Evolutionary conservation across 2,797 vertebrate genomes (phyloP).

Genomic region (Mastacembelus armatus): DNA sequence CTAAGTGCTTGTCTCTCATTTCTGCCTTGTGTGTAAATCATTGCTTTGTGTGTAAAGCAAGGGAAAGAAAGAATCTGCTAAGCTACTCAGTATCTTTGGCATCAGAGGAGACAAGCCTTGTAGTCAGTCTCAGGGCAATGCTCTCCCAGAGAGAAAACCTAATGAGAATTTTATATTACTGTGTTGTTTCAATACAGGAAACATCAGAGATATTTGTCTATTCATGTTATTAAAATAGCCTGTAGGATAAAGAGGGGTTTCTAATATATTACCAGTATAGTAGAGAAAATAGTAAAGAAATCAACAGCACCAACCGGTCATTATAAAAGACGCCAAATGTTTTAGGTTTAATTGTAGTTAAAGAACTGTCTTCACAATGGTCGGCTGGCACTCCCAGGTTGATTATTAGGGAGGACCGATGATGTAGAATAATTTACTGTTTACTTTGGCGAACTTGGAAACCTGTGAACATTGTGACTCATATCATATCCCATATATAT

Average conservation of each 20-base stretch:
- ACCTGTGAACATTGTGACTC: background rate
- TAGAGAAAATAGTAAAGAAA: too few relatives aligned
- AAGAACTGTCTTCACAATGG: background rate
- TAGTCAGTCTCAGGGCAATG: too few relatives aligned
- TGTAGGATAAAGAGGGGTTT: too few relatives aligned
- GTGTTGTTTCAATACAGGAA: slow-evolving; percentile 8
- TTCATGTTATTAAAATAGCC: background rate
- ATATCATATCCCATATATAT: background rate
- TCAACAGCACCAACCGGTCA: too few relatives aligned
- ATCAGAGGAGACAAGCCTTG: slow-evolving; percentile 14
- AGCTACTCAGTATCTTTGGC: slow-evolving; percentile 22
- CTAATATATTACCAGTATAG: too few relatives aligned
- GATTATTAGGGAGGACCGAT: background rate
- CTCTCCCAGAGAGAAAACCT: slow-evolving; percentile 13
- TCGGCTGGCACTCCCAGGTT: slow-evolving; percentile 9
- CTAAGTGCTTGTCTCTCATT: slow-evolving; percentile 13
- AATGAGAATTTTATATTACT: slow-evolving; percentile 41
- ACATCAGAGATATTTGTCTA: background rate
- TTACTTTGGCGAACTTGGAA: background rate
- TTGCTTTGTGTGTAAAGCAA: slow-evolving; percentile 7
- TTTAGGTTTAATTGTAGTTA: too few relatives aligned
- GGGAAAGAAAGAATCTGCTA: slow-evolving; percentile 22
- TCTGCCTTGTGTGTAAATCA: slow-evolving; percentile 11
- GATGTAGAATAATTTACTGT: slow-evolving; percentile 12
- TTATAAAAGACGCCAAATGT: too few relatives aligned